Evolutionary conservation across 2,888 invertebrate species (phyloP), one percentile per base, ranked within the genome.

Genomic region (Lamellibrachia satsuma): DNA sequence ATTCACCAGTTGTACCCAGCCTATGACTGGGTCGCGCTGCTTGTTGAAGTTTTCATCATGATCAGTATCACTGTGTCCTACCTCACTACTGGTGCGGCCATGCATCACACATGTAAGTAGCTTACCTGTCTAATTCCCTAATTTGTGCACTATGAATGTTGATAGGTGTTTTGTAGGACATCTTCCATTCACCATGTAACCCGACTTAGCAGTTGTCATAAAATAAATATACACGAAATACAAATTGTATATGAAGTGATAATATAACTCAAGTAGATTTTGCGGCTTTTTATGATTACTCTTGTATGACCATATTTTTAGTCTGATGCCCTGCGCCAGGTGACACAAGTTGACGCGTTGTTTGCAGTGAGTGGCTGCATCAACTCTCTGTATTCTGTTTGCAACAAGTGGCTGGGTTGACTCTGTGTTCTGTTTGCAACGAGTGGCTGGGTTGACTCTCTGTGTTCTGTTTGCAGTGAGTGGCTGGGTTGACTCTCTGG

Each of bases 21-120:
- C 7, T 96, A 95, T 93, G 93, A 93, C 92, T 96, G 96, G 96
- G 96, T 96, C 27, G 96, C 96, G 11, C 92, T 95, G 7, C 94
- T 96, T 60, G 95, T 96, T 6, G 95, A 96, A 93, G 91, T 96
- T 52, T 96, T 96, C 93, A 96, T 96, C 51, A 94, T 96, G 92
- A 95, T 96, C 94, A 96, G 96, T 93, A 96, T 96, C 52, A 96
- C 96, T 0, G 96, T 96, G n/a, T 96, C 96, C 15, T 96, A 94
- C 93, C 95, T 96, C 55, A 96, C 96, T 6, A 95, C 95, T 7
- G 96, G 96, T 27, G 95, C 96, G 7, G 96, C 96, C 7, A 93
- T 96, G 92, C 95, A 96, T 93, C 96, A 96, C 93, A 96, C 96
- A 92, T 94, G 96, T 96, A 94, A 95, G 95, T 60, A 9, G 60